phyloP scores from a whole-genome alignment of 2,888 invertebrate genomes.

The Caenorhabditis panamensis region DNA sequence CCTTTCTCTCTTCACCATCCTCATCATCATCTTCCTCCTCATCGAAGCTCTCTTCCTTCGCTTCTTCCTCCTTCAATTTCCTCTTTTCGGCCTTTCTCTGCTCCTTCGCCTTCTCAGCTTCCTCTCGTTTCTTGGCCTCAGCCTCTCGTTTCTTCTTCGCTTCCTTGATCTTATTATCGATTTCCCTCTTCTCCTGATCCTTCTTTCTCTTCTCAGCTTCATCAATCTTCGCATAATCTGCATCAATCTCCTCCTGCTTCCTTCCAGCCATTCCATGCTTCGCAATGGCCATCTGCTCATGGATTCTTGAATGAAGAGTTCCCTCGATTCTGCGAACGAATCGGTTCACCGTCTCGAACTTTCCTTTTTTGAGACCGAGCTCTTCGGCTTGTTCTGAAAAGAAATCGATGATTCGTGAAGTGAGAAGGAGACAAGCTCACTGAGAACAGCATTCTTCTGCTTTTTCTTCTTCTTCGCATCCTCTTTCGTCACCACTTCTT shows the following conservation, averaged over 20 bases:
- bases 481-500: slow-evolving; percentile 42
- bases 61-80: slow-evolving; percentile 38
- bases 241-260: slow-evolving; percentile 65
- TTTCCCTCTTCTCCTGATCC: slow-evolving; percentile 64
- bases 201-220: slow-evolving; percentile 64
- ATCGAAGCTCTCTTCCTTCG: slow-evolving; percentile 12
- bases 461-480: slow-evolving; percentile 55
- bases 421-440: slow-evolving; percentile 46
- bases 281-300: slow-evolving; percentile 63
- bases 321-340: slow-evolving; percentile 58
- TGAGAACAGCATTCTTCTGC: slow-evolving; percentile 61
- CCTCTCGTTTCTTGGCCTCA: slow-evolving; percentile 39
- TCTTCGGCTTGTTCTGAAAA: slow-evolving; percentile 65
- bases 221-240: slow-evolving; percentile 65
- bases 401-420: too few species aligned
- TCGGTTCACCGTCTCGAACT: slow-evolving; percentile 62
- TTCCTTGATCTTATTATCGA: slow-evolving; percentile 61
- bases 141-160: slow-evolving; percentile 56
- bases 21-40: slow-evolving; percentile 29
- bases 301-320: slow-evolving; percentile 43
- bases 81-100: slow-evolving; percentile 38
- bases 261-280: slow-evolving; percentile 68
- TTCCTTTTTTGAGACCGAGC: slow-evolving; percentile 59
- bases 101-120: slow-evolving; percentile 40
- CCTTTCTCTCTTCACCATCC: slow-evolving; percentile 32